Evolutionary conservation across 2,888 invertebrate species (phyloP), one percentile per base, ranked within the genome.

Genomic region (Synanthedon tipuliformis): DNA sequence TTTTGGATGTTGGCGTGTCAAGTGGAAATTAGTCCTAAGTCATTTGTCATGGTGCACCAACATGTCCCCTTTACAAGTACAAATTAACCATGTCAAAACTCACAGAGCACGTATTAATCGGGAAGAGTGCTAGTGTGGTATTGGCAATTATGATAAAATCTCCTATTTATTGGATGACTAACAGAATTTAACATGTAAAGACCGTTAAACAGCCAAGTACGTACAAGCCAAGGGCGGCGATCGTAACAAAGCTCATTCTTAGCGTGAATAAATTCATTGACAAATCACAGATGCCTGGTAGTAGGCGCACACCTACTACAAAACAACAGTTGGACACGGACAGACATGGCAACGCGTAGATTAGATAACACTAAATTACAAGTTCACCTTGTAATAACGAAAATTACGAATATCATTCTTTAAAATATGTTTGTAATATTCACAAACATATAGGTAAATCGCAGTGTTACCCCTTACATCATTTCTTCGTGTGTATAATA

Each of bases 251-350:
- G 59, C 53, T 61, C 69, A 75, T 72, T 75, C 70, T 73, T 65
- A 65, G 65, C 15, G 34, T 65, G 54, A 68, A 60, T 51, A 58
- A 59, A 66, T 69, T 70, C 71, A 76, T 75, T 76, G 72, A 73
- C 65, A 65, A 68, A 60, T 57, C 52, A 64, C 63, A 66, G 68
- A 63, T 64, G 66, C 61, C 63, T 58, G 59, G 59, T 64, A 63
- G 64, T 63, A 58, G 54, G 54, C 52, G 53, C 55, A 56, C 45
- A 48, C 55, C 50, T 57, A 53, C 52, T 56, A 55, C 53, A 23
- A 23, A 23, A 5, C 23, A 13, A 45, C 45, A n/a, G 45, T 12
- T 10, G 34, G 34, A 34, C 34, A 10, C 34, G 10, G 34, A 34
- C 10, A 34, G 34, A 10, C 34, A 34, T 34, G 34, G 34, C 34